phyloP scores from a whole-genome alignment of 1,140 invertebrate genomes.

The Argopecten irradians region DNA sequence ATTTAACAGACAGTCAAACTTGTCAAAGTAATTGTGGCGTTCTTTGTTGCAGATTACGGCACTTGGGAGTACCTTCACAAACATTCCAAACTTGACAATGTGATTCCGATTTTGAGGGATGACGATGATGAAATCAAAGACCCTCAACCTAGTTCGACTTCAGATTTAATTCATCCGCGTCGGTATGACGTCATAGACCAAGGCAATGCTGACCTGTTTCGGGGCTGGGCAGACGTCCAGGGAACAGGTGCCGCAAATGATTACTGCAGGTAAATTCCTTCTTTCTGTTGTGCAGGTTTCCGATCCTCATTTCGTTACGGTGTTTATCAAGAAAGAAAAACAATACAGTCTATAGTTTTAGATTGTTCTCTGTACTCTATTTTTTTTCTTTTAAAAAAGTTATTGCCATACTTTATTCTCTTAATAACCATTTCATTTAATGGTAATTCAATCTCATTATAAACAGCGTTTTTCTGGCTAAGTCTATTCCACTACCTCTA shows the following conservation, averaged over 20 bases:
- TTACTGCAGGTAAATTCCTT: conserved; percentile 68
- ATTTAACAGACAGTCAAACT: too few relatives aligned
- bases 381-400: too few relatives aligned
- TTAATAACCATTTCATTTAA: too few relatives aligned
- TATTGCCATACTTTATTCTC: too few relatives aligned
- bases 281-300: too few relatives aligned
- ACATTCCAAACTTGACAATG: not conserved
- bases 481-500: too few relatives aligned
- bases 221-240: conserved; percentile 66
- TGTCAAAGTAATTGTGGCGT: not conserved
- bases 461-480: too few relatives aligned
- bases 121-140: not conserved
- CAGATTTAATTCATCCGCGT: conserved; percentile 52
- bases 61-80: not conserved
- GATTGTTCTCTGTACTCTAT: too few relatives aligned
- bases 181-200: conserved; percentile 63
- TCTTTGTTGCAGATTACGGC: not conserved
- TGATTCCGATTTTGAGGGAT: conserved; percentile 8
- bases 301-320: too few relatives aligned
- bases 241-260: conserved; percentile 65
- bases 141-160: not conserved
- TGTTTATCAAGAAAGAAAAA: too few relatives aligned
- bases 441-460: too few relatives aligned
- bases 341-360: too few relatives aligned
- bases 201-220: conserved; percentile 54